Conservation (phyloP, 1,140 invertebrate genomes). For the Drosophila baimaii region DNA sequence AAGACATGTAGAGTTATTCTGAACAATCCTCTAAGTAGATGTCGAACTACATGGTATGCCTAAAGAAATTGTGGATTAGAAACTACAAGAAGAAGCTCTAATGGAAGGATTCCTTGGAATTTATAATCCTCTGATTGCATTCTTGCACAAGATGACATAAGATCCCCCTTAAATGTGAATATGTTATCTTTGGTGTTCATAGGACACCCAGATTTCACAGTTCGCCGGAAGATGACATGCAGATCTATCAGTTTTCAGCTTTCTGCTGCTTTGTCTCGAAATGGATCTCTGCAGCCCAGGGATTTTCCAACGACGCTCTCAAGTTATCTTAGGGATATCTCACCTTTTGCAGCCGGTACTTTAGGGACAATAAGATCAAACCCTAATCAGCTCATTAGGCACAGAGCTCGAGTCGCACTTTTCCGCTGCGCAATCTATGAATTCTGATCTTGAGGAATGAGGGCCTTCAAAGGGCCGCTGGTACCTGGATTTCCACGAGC, state of each 20-base stretch:
- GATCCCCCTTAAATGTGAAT: background rate
- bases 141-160: conserved; percentile 6
- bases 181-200: background rate
- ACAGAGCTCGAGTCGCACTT: conserved; percentile 21
- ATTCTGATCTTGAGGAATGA: conserved; percentile 18
- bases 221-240: conserved; percentile 18
- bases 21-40: background rate
- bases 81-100: too few species aligned
- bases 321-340: conserved; percentile 19
- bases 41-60: too few species aligned
- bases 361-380: conserved; percentile 37
- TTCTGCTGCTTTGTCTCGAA: conserved; percentile 8
- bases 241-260: conserved; percentile 23
- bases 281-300: background rate
- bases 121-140: background rate
- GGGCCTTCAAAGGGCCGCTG: conserved; percentile 18
- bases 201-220: conserved; percentile 21
- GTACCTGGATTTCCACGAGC: conserved; percentile 33
- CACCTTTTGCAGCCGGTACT: conserved; percentile 18
- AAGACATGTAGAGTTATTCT: background rate
- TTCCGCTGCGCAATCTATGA: conserved; percentile 24
- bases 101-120: too few species aligned
- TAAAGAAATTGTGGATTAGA: too few species aligned
- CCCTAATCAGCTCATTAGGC: conserved; percentile 54
- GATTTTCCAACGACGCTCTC: conserved; percentile 7